Percentiles rank a stretch among this genome's conserved stretches.
These are phyloP conservation scores for Hippopotamus amphibius DNA, from an alignment of 2,113 vertebrate genomes.

Conservation along the genomic window DNA sequence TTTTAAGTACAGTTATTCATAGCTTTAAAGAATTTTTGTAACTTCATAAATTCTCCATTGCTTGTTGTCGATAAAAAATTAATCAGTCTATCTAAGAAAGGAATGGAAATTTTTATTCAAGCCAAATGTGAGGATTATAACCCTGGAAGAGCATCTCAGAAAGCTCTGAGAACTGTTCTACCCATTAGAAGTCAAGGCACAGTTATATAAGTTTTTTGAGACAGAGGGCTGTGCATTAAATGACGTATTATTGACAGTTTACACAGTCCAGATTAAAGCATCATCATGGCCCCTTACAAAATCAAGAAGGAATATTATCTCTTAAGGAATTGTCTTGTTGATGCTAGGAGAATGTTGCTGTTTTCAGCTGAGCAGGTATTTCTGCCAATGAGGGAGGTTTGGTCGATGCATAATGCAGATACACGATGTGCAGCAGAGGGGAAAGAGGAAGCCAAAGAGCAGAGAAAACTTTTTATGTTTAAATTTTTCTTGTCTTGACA, in stretches of 20 bases:
- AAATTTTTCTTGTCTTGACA: background rate
- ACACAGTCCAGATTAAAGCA: background rate
- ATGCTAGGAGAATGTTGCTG: background rate
- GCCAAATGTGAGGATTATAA: background rate
- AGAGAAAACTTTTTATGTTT: background rate
- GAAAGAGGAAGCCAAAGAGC: background rate
- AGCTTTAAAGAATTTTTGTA: background rate
- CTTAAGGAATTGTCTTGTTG: background rate
- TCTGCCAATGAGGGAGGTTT: background rate
- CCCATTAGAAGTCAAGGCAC: background rate
- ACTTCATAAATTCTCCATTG: conserved; percentile 2
- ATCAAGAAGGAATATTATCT: background rate
- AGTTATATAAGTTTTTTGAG: background rate
- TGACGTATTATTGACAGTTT: background rate
- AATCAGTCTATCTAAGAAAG: no score
- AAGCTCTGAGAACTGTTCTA: background rate
- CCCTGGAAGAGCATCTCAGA: background rate
- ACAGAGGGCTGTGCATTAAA: background rate
- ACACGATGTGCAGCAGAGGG: background rate
- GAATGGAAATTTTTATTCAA: background rate
- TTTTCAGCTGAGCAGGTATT: background rate
- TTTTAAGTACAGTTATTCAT: background rate
- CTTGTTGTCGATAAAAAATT: background rate
- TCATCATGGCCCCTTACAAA: background rate
- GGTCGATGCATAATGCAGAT: background rate